Evolutionary conservation across 2,888 invertebrate genomes (phyloP).

Genomic region (Hermaeophaga mercurialis): DNA sequence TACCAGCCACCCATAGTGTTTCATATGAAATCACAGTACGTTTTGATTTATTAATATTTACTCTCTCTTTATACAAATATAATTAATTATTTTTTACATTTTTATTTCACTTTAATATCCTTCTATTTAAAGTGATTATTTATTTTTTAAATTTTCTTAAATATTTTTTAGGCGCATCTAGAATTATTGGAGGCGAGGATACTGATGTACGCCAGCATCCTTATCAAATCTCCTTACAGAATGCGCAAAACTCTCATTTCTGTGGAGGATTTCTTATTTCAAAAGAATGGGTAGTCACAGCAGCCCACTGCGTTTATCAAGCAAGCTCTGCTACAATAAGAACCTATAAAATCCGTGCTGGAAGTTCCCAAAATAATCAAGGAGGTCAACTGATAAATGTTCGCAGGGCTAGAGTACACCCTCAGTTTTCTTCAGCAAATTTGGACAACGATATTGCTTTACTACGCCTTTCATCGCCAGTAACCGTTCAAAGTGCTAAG

Average conservation of each 20-base stretch:
- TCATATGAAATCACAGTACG: too few species aligned
- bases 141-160: background rate
- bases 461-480: background rate
- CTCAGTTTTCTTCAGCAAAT: background rate
- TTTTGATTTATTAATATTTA: too few species aligned
- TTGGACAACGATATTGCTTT: background rate
- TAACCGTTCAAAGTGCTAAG: background rate
- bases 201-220: background rate
- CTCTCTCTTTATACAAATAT: too few species aligned
- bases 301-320: conserved; percentile 4
- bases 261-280: conserved; percentile 22
- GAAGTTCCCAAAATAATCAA: background rate
- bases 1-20: too few species aligned
- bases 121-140: too few species aligned
- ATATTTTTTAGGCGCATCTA: background rate
- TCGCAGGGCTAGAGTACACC: background rate
- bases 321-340: background rate
- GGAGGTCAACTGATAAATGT: background rate
- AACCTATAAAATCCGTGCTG: conserved; percentile 4
- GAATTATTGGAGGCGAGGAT: conserved; percentile 10
- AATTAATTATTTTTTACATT: too few species aligned
- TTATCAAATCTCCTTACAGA: conserved; percentile 12
- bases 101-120: too few species aligned
- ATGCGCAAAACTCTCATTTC: background rate
- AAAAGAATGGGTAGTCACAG: conserved; percentile 10